phyloP scores from a whole-genome alignment of 2,113 vertebrate genomes.

The Plestiodon gilberti region DNA sequence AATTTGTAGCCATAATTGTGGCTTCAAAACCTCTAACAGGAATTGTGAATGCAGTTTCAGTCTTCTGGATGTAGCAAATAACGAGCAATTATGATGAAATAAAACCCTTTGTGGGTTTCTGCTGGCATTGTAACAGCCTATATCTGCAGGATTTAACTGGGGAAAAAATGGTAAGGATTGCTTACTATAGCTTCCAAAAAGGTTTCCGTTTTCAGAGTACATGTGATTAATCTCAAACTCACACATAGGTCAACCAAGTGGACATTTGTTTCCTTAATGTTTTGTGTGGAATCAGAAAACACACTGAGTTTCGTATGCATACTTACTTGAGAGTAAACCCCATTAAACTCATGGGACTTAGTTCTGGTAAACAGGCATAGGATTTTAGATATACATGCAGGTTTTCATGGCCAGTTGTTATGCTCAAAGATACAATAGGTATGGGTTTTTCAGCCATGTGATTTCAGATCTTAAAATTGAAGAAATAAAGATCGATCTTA shows the following conservation, averaged over 20 bases:
- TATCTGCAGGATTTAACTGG: neutral
- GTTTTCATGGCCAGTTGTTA: too few species aligned
- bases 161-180: neutral
- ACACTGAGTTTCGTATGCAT: neutral
- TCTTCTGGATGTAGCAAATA: neutral
- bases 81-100: slow-evolving; percentile 8
- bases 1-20: slow-evolving; percentile 5
- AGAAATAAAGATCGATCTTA: too few species aligned
- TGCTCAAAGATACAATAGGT: too few species aligned
- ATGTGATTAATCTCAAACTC: neutral
- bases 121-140: neutral
- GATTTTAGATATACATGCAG: too few species aligned
- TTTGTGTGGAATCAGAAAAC: neutral
- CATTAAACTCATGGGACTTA: too few species aligned
- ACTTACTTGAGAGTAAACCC: too few species aligned
- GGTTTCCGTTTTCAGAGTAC: neutral
- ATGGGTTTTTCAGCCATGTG: too few species aligned
- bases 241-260: neutral
- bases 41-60: slow-evolving; percentile 31
- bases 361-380: too few species aligned
- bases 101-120: neutral
- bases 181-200: neutral
- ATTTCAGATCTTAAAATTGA: too few species aligned
- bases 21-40: slow-evolving; percentile 17
- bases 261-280: neutral